Percentiles rank a stretch among this genome's conserved stretches.
Conservation (phyloP, 2,113 vertebrate species). For the Sus scrofa region DNA sequence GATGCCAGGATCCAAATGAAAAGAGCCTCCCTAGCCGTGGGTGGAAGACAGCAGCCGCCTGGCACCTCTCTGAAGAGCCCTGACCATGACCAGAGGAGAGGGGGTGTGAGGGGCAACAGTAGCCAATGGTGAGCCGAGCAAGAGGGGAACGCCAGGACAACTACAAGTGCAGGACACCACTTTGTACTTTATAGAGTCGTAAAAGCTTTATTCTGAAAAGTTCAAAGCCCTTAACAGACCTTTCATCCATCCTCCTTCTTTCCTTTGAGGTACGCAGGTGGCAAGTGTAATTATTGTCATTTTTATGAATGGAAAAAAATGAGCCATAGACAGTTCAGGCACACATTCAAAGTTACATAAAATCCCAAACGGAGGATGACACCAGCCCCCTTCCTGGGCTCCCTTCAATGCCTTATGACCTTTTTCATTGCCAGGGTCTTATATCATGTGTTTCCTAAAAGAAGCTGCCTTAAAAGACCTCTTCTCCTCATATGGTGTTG, state of each 20-base stretch:
- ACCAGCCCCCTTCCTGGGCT: neutral
- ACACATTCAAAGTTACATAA: neutral
- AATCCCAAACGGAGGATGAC: neutral
- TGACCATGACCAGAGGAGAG: neutral
- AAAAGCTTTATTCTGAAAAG: slow-evolving; percentile 68
- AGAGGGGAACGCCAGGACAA: slow-evolving; percentile 55
- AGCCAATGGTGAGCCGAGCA: neutral
- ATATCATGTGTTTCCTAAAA: neutral
- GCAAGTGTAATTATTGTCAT: slow-evolving; percentile 69
- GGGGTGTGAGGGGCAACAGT: neutral
- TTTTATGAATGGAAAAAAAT: slow-evolving; percentile 70
- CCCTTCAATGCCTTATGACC: neutral
- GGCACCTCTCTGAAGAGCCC: neutral
- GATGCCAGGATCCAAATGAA: neutral
- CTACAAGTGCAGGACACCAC: slow-evolving; percentile 33
- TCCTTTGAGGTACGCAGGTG: slow-evolving; percentile 74
- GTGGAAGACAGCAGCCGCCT: slow-evolving; percentile 1
- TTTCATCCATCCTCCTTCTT: slow-evolving; percentile 46
- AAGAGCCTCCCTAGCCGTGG: neutral
- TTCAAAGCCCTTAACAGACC: slow-evolving; percentile 75
- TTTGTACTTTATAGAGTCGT: slow-evolving; percentile 68
- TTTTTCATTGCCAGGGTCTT: neutral
- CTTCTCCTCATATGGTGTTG: neutral
- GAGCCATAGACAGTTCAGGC: neutral
- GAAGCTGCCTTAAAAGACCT: neutral